Evolutionary conservation across 2,113 vertebrate genomes (phyloP), one percentile per base, ranked within the genome.

Genomic region (Catharus fuscescens): DNA sequence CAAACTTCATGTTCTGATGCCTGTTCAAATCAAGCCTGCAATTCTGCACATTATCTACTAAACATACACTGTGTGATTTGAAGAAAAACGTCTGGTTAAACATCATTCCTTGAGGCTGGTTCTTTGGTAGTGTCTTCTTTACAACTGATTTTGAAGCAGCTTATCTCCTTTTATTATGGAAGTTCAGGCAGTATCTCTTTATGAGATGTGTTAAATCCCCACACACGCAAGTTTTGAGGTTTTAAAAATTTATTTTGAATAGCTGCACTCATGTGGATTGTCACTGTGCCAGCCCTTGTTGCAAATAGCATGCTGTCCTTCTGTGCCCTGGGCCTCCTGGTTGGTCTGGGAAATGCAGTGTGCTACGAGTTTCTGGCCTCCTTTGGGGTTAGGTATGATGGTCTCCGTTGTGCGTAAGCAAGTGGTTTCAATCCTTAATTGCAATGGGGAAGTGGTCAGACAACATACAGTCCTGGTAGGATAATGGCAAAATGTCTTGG

Each of bases 381-480:
- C 96, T 98, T 96, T 98, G 97, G 98, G 98, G 97, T 98, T 98
- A 97, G 76, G 95, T 97, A 97, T 96, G 97, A 97, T 97, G 97
- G 97, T 97, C 98, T 98, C 97, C 91, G 97, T 97, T 96, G 98
- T 98, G 98, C 98, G 98, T 98, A 98, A 98, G 98, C 97, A 97
- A 98, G 98, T 97, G 98, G 98, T 98, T 97, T 98, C 90, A 95
- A 82, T 97, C 97, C 97, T 98, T 98, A 97, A 98, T 98, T 98
- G 97, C 97, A 96, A 98, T 96, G 91, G 94, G 98, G 98, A 98
- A 98, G 98, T 98, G 98, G 98, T 98, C 97, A 98, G 97, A 96
- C 96, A 98, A 97, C 94, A 98, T 96, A 97, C 94, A 97, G 97
- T 94, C 96, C 95, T 97, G 96, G 97, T 78, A 80, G 97, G 96